These are phyloP conservation scores for Bovichtus variegatus DNA, from an alignment of 2,797 vertebrate genomes.

Conservation along the genomic window DNA sequence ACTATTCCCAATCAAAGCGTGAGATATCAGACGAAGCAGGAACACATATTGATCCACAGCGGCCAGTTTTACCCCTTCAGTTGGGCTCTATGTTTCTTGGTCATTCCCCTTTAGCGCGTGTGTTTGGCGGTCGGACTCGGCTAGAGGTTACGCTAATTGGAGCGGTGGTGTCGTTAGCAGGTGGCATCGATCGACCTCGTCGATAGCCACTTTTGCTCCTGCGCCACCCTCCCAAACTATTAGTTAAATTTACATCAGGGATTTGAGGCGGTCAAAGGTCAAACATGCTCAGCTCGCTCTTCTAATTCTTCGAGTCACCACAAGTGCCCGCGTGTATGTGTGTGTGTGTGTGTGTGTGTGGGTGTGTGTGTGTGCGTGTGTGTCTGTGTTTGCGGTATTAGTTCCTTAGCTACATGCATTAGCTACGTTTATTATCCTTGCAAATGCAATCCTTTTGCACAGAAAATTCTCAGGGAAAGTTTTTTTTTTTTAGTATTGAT, in stretches of 20 bases:
- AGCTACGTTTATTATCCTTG: slow-evolving; percentile 18
- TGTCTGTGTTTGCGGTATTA: slow-evolving; percentile 24
- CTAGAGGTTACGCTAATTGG: slow-evolving; percentile 78
- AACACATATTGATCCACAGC: slow-evolving; percentile 63
- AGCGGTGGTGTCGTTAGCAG: slow-evolving; percentile 81
- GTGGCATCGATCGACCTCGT: slow-evolving; percentile 85
- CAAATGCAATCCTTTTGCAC: slow-evolving; percentile 12
- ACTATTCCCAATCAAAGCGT: slow-evolving; percentile 45
- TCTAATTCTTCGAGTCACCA: slow-evolving; percentile 66
- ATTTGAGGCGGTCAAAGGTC: slow-evolving; percentile 81
- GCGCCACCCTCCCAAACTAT: slow-evolving; percentile 77
- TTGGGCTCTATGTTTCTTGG: slow-evolving; percentile 38
- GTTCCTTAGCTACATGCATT: slow-evolving; percentile 27
- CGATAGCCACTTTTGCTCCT: slow-evolving; percentile 82
- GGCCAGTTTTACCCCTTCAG: slow-evolving; percentile 37
- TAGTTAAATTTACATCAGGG: slow-evolving; percentile 85
- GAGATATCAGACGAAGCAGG: slow-evolving; percentile 41
- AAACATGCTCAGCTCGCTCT: slow-evolving; percentile 68
- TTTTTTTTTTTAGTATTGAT: slow-evolving; percentile 21
- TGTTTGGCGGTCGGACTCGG: slow-evolving; percentile 36
- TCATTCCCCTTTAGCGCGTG: slow-evolving; percentile 35
- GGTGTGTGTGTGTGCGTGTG: slow-evolving; percentile 18
- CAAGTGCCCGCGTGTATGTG: slow-evolving; percentile 41
- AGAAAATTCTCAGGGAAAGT: slow-evolving; percentile 12
- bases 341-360: slow-evolving; percentile 21